These are phyloP conservation scores for Sardinella longiceps DNA, from an alignment of 2,797 vertebrate genomes.

Conservation along the genomic window DNA sequence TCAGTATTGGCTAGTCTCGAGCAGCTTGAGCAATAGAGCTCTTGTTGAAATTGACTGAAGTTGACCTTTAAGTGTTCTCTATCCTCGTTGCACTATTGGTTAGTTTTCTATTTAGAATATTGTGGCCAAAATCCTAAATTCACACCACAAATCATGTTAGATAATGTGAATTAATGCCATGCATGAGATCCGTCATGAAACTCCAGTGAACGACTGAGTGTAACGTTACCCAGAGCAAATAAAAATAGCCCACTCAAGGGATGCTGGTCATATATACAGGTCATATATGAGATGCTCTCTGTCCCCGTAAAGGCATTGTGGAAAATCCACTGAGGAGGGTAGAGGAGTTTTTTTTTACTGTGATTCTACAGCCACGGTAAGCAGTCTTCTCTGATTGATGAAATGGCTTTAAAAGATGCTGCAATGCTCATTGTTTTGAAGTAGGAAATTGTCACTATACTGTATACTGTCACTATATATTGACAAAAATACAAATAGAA, in stretches of 20 bases:
- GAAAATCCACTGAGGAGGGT: constrained; percentile 1
- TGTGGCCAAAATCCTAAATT: not conserved
- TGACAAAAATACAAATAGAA: not conserved
- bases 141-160: not conserved
- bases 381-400: not conserved
- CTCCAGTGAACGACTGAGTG: not conserved
- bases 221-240: constrained; percentile 17
- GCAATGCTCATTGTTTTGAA: not conserved
- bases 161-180: not conserved
- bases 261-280: constrained; percentile 28
- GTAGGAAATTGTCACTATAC: not conserved
- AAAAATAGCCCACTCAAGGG: constrained; percentile 33
- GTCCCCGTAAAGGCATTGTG: constrained; percentile 19
- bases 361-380: constrained; percentile 8
- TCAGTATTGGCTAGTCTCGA: too few species aligned
- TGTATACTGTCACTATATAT: not conserved
- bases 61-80: too few species aligned
- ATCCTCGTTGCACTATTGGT: too few species aligned
- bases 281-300: constrained; percentile 27
- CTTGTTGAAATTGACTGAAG: too few species aligned
- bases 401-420: not conserved
- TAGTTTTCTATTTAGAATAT: too few species aligned
- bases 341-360: not conserved
- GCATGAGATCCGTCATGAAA: not conserved
- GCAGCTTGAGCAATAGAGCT: too few species aligned